Conservation (phyloP, 1,140 invertebrate genomes). For the Apocrypta bakeri region DNA sequence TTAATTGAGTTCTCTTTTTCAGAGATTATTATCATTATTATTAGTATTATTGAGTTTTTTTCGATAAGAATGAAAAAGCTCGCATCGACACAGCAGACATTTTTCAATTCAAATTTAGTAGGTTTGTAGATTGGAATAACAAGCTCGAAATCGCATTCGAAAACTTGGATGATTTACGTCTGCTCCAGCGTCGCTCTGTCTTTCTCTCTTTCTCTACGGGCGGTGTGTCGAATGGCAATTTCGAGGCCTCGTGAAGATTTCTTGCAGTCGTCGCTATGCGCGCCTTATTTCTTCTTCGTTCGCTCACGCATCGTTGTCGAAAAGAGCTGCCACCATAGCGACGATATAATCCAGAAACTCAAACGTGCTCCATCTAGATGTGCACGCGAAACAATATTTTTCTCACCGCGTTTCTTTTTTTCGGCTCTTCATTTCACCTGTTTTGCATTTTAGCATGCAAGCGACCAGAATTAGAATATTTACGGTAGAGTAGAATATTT, state of each 20-base stretch:
- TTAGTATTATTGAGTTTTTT: background rate
- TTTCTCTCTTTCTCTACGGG: no score
- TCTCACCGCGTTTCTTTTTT: background rate
- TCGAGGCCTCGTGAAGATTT: background rate
- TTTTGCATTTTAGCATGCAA: background rate
- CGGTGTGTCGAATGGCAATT: background rate
- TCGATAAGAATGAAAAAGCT: background rate
- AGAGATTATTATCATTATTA: background rate
- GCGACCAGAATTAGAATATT: background rate
- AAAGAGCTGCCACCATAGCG: background rate
- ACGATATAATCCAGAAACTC: background rate
- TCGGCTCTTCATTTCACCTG: background rate
- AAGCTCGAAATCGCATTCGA: background rate
- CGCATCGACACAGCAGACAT: no score
- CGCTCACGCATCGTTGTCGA: background rate
- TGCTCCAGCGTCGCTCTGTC: background rate
- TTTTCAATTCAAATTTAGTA: background rate
- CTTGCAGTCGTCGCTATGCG: background rate
- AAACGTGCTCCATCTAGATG: background rate
- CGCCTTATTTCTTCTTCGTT: background rate
- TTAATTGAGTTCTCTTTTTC: background rate
- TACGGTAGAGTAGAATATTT: no score
- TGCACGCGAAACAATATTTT: slow-evolving; percentile 26
- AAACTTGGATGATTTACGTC: slow-evolving; percentile 14
- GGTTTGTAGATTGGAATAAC: background rate